Evolutionary conservation across 2,113 vertebrate genomes (phyloP), one percentile per base, ranked within the genome.

Genomic region (Rutilus rutilus): DNA sequence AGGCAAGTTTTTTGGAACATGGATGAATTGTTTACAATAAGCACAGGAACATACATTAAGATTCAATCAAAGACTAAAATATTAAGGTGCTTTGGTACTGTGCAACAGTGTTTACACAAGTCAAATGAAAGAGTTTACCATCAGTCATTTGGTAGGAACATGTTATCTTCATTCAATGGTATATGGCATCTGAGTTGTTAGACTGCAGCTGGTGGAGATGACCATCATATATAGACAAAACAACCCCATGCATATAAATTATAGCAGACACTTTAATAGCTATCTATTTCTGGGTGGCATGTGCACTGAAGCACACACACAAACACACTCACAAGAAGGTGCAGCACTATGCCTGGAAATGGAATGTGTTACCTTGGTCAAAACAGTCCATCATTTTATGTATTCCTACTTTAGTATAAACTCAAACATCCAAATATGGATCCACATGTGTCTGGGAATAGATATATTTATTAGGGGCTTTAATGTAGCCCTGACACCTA

Each of bases 221-320:
- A 33, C 15, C 25, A 33, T 52, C 50, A 83, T 57, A 54, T 36
- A 69, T 36, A 69, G 45, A 36, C 81, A 83, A 57, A 30, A 57
- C 19, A 83, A 54, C 27, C 67, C 17, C 80, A 39, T 39, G 47
- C 25, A 36, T 17, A 71, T 39, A 54, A 69, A 82, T 71, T 14
- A 36, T n/a, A 36, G 27, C 27, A 82, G 21, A 25, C 64, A 33
- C 2, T 80, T 54, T 80, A 80, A 36, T 25, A 30, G 27, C 14
- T 60, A 19, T 74, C 52, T 80, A 79, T 65, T 80, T 85, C 50
- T 59, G 75, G 77, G 12, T 80, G 82, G 30, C 75, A 84, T 75
- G 65, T 81, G 62, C 67, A 12, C 52, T 33, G 67, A 42, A 57
- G 64, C 6, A 64, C 19, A 39, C 2, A 81, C 33, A 21, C 52